Evolutionary conservation across 2,888 invertebrate species (phyloP), one percentile per base, ranked within the genome.

Genomic region (Metopia argyrocephala): DNA sequence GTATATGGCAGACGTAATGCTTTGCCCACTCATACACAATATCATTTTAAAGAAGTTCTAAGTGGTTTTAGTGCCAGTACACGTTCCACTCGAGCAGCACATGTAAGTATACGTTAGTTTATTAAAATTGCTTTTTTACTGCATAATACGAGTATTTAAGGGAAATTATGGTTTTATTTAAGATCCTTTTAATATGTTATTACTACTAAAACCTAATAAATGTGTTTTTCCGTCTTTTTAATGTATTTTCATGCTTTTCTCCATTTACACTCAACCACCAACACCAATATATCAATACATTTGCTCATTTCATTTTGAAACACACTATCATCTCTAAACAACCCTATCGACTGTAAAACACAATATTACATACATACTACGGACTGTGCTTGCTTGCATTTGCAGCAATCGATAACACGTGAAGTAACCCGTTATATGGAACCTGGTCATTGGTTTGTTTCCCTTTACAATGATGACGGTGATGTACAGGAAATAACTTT

Each of bases 401-500:
- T 46, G 38, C 48, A 90, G 87, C 95, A 96, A 48, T 95, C 95
- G 27, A 95, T 97, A 83, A 96, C 96, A 89, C 96, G 96, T 90
- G 97, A 97, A 91, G 95, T 98, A 70, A 96, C 97, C 3, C 96
- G 98, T 89, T 98, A 97, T 90, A 95, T 99, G 94, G 97, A 98
- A 88, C 96, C 96, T 87, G 99, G 99, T 5, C 96, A 97, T 86
- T 99, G 98, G 98, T 98, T 97, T 90, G 92, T 99, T 62, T 97
- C 97, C 18, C 91, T 99, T 9, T 97, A 98, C 92, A 99, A 99
- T 90, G 99, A 99, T 90, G 96, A 97, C 86, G 96, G 96, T 31
- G 96, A 97, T 90, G 94, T 95, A 12, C 96, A 96, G 89, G 96
- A 96, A 91, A 93, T 97, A 70, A 94, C 95, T 23, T 96, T 97